A percentile compares a stretch with the other conserved stretches of the same genome.
Conservation (phyloP, 1,140 invertebrate genomes). For the Eurosta solidaginis region DNA sequence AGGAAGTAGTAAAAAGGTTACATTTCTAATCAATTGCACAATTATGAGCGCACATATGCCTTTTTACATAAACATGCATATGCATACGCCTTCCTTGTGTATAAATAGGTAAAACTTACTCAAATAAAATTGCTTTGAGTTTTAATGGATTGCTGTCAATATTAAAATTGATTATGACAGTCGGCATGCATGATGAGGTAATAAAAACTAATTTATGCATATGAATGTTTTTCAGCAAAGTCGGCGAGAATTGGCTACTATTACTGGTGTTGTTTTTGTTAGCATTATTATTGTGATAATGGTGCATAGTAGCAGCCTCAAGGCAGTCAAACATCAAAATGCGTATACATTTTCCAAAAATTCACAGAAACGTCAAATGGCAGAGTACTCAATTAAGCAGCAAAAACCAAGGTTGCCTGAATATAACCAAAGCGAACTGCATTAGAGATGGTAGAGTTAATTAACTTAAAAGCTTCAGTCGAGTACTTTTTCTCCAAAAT, state of each 20-base stretch:
- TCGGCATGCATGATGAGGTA: constrained; percentile 1
- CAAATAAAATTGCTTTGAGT: not conserved
- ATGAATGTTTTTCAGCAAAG: not conserved
- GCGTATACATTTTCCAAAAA: constrained; percentile 21
- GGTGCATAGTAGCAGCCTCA: not conserved
- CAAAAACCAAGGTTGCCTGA: not conserved
- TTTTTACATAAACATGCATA: too few relatives aligned
- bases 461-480: too few relatives aligned
- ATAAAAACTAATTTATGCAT: not conserved
- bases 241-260: not conserved
- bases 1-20: too few relatives aligned
- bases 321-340: constrained; percentile 18
- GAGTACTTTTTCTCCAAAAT: too few relatives aligned
- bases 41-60: too few relatives aligned
- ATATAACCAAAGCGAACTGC: not conserved
- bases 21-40: too few relatives aligned
- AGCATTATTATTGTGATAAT: not conserved
- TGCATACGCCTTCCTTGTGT: too few relatives aligned
- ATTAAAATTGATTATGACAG: constrained; percentile 19
- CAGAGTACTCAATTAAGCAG: too few relatives aligned
- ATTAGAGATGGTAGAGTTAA: too few relatives aligned
- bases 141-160: constrained; percentile 19
- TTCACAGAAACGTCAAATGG: constrained; percentile 13
- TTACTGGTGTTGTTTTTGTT: not conserved
- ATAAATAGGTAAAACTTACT: too few relatives aligned